These are phyloP conservation scores for Paedocypris sp. DNA, from an alignment of 2,113 vertebrate genomes.

Conservation along the genomic window DNA sequence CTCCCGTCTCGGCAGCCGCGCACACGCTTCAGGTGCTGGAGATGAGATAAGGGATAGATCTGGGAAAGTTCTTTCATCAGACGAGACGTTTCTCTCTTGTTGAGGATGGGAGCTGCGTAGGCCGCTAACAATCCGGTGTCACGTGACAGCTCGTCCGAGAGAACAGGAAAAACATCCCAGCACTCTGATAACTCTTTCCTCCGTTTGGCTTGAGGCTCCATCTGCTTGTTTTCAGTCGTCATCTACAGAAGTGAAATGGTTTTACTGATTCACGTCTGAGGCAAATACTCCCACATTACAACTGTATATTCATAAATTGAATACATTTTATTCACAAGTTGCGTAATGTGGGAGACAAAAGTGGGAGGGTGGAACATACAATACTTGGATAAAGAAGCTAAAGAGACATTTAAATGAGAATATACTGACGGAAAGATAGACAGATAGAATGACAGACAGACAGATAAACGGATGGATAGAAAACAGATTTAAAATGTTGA, in stretches of 20 bases:
- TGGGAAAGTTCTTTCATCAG: constrained; percentile 58
- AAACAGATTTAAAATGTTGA: no score
- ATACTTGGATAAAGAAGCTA: no score
- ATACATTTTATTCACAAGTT: no score
- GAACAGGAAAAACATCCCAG: constrained; percentile 66
- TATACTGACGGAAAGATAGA: no score
- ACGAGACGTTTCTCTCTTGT: constrained; percentile 69
- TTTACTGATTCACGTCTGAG: no score
- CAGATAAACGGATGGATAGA: no score
- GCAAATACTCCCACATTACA: no score
- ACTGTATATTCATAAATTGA: no score
- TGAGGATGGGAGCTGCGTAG: constrained; percentile 64
- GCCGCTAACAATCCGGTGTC: constrained; percentile 55
- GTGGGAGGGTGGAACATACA: no score
- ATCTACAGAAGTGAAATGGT: background rate
- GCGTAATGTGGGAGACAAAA: no score
- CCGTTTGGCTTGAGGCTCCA: constrained; percentile 61
- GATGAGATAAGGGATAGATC: constrained; percentile 51
- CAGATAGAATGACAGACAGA: no score
- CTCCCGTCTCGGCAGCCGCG: constrained; percentile 44
- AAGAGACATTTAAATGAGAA: no score
- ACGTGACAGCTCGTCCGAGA: constrained; percentile 65
- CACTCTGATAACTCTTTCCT: constrained; percentile 26
- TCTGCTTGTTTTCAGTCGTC: constrained; percentile 11
- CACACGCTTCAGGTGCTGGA: constrained; percentile 74